Base-by-base conservation (phyloP, 1,140 invertebrate species). In the Portunus trituberculatus region DNA sequence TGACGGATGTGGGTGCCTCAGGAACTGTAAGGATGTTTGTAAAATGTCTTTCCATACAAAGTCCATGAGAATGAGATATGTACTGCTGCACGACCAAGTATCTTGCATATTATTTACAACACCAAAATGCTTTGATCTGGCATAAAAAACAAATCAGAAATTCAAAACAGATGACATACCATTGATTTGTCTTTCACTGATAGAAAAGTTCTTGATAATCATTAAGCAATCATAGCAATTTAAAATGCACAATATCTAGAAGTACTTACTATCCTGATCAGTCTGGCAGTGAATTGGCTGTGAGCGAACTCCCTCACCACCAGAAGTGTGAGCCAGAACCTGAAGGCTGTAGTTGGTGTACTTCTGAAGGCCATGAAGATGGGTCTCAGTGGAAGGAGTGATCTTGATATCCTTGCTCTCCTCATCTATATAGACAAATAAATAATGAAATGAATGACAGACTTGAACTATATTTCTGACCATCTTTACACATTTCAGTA, bases 311-410 rank as follows among this genome's bases (percentile, higher is more conserved):
- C 99, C 99, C 97, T 99, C 99, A n/a, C 99, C 99, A 95, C 99
- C 99, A 88, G 98, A 98, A 45, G 99, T 99, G 96, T 98, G 99
- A 84, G 99, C 99, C 95, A 99, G 97, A 59, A 99, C 99, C 97
- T 99, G 98, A 98, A 99, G 99, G 92, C 98, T 99, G 97, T 99
- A 99, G 97, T 99, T 99, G 0, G 99, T 99, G 97, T 98, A 99
- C 97, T 99, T 99, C 97, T 99, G 98, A 39, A 99, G 97, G 89
- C 98, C 98, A 96, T 99, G 98, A 8, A 99, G 97, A 96, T 99
- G 99, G 0, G 99, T 99, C 97, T 99, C 99, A 96, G 98, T 99
- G 52, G 95, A 95, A 94, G 98, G 98, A 82, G 99, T 98, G 96
- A 98, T 99, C 97, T 99, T 99, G 2, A 98, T 98, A 96, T 99